Percentiles rank a stretch among this genome's conserved stretches.
phyloP scores from a whole-genome alignment of 2,113 vertebrate species.

The Illadopsis cleaveri region DNA sequence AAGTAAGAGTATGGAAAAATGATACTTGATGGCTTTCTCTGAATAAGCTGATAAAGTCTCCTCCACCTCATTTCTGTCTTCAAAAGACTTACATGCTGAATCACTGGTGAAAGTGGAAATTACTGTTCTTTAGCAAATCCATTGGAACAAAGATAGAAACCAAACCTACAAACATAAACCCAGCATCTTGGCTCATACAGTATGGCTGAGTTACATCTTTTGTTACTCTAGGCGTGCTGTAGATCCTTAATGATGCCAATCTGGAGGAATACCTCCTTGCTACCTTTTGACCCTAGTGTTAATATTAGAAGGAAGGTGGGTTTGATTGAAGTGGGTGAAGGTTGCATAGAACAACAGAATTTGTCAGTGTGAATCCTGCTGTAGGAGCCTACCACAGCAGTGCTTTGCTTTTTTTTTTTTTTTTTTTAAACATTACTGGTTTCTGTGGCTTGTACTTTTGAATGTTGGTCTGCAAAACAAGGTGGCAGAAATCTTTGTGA shows the following conservation, averaged over 20 bases:
- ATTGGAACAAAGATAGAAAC: background rate
- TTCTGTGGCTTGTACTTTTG: background rate
- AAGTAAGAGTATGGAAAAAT: background rate
- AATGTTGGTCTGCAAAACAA: background rate
- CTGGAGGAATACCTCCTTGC: background rate
- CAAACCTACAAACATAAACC: background rate
- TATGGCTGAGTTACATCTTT: background rate
- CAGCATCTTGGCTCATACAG: background rate
- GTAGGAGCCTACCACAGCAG: background rate
- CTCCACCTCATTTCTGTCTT: background rate
- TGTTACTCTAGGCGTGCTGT: background rate
- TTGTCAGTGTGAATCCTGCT: background rate
- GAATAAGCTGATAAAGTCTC: background rate
- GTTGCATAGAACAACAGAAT: background rate
- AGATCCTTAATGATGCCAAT: background rate
- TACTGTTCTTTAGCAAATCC: background rate
- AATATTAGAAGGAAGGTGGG: background rate
- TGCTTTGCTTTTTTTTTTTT: background rate
- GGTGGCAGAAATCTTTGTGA: background rate
- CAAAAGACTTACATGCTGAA: background rate
- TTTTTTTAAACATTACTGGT: background rate
- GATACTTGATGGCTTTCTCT: background rate
- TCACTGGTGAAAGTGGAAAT: background rate
- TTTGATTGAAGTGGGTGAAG: background rate
- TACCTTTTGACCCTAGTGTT: background rate